Evolutionary conservation across 2,113 vertebrate genomes (phyloP), one percentile per base, ranked within the genome.

Genomic region (Dolichallabes microphthalmus): DNA sequence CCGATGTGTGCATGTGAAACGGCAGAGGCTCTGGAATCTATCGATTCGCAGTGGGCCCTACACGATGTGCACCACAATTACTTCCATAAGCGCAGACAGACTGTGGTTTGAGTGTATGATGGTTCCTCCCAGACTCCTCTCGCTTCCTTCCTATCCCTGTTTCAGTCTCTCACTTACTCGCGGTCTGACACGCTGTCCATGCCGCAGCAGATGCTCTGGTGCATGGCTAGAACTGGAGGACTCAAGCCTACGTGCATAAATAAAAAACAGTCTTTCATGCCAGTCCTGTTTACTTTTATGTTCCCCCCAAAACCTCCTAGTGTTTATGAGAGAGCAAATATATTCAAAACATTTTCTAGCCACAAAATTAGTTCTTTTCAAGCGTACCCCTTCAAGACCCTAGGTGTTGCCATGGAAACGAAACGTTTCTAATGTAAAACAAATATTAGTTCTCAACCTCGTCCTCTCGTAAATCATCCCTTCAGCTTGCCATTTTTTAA

Each of bases 131-230:
- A 92, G 90, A 92, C 91, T 92, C 88, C 39, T 82, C 45, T 83
- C 88, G 76, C 88, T 84, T 52, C 30, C 79, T 75, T 22, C 61
- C 85, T 84, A 25, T 74, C 58, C 63, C 50, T 14, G 9, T 69
- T 15, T 86, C 89, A 88, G 30, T 73, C 32, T 7, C 66, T 85
- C 53, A 13, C 60, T 89, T 89, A 88, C 77, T 88, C 91, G 90
- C 93, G 91, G 91, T 92, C 15, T 92, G 93, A 93, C 91, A 91
- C 92, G 92, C 89, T 85, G 89, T 87, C 85, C 87, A 86, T 93
- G 89, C 93, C 88, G 92, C 94, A 94, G 88, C 92, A 94, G 93
- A 94, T 94, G 93, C 89, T 89, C 91, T 87, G 0, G 91, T 3
- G 66, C 87, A 88, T 88, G 89, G 89, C 89, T 90, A 89, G 89